Conservation (phyloP, 2,113 vertebrate species). For the Calypte anna region DNA sequence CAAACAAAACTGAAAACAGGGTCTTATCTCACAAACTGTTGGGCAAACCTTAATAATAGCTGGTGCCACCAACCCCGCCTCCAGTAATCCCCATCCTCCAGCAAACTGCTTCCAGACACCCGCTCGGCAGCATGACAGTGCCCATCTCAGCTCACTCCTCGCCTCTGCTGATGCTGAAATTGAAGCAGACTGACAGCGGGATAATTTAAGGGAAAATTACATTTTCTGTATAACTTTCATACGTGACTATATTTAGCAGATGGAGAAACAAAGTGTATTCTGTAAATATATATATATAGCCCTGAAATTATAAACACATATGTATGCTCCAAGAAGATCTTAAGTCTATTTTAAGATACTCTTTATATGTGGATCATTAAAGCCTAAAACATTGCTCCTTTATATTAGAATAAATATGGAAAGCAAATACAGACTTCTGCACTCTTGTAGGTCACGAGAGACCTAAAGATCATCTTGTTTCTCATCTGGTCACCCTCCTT, state of each 20-base stretch:
- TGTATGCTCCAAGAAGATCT: constrained; percentile 33
- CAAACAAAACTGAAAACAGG: neutral
- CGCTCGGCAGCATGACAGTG: neutral
- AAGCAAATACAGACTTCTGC: constrained; percentile 25
- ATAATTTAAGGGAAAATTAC: constrained; percentile 43
- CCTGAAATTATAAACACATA: constrained; percentile 62
- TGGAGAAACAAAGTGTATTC: constrained; percentile 59
- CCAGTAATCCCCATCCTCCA: constrained; percentile 18
- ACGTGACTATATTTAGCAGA: constrained; percentile 62
- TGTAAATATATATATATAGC: constrained; percentile 65
- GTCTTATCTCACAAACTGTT: neutral
- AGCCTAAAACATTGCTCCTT: constrained; percentile 17
- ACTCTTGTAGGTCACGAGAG: constrained; percentile 27
- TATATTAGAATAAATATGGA: constrained; percentile 42
- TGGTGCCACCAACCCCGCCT: constrained; percentile 6
- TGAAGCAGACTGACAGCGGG: constrained; percentile 46
- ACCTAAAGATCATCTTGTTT: constrained; percentile 54
- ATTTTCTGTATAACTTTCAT: constrained; percentile 48
- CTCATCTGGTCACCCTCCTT: constrained; percentile 44
- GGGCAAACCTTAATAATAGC: neutral
- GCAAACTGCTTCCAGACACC: constrained; percentile 57
- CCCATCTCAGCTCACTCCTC: constrained; percentile 8
- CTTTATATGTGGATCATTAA: constrained; percentile 40
- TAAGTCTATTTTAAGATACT: constrained; percentile 47
- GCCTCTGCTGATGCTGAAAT: neutral